Percentiles rank a stretch among this genome's conserved stretches.
Conservation (phyloP, 1,140 invertebrate species). For the Apis dorsata region DNA sequence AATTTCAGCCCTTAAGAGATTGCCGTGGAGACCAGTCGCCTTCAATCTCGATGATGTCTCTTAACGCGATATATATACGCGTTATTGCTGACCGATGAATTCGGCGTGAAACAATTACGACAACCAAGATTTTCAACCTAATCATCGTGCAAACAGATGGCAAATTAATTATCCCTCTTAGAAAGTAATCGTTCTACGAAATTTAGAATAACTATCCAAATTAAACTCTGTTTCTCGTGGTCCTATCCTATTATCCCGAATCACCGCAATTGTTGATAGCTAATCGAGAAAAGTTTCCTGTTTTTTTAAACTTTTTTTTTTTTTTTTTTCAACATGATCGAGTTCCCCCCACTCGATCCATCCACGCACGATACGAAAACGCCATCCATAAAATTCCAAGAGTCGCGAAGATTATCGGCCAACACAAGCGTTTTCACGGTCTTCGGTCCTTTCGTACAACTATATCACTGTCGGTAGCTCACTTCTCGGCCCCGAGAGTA, state of each 20-base stretch:
- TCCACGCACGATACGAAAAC: neutral
- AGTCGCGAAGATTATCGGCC: neutral
- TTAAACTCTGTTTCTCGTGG: too few species aligned
- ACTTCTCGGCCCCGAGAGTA: constrained; percentile 53
- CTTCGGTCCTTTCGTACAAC: constrained; percentile 49
- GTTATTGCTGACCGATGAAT: constrained; percentile 34
- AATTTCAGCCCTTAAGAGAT: constrained; percentile 69
- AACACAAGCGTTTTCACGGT: constrained; percentile 15
- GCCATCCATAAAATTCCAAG: neutral
- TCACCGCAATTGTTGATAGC: too few species aligned
- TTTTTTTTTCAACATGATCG: neutral
- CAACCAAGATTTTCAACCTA: too few species aligned
- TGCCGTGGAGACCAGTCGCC: constrained; percentile 33
- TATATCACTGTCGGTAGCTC: constrained; percentile 74
- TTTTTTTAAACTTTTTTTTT: too few species aligned
- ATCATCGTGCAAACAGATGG: too few species aligned
- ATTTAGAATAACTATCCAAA: too few species aligned
- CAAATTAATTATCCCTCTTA: too few species aligned
- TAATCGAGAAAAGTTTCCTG: too few species aligned
- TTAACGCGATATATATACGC: constrained; percentile 43
- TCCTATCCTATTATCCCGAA: too few species aligned
- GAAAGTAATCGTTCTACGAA: too few species aligned
- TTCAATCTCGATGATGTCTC: constrained; percentile 35
- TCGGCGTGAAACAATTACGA: constrained; percentile 27
- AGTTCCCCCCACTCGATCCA: neutral